A percentile compares a stretch with the other conserved stretches of the same genome.
These are phyloP conservation scores for Steromphala cineraria DNA, from an alignment of 2,888 invertebrate species.

Conservation along the genomic window DNA sequence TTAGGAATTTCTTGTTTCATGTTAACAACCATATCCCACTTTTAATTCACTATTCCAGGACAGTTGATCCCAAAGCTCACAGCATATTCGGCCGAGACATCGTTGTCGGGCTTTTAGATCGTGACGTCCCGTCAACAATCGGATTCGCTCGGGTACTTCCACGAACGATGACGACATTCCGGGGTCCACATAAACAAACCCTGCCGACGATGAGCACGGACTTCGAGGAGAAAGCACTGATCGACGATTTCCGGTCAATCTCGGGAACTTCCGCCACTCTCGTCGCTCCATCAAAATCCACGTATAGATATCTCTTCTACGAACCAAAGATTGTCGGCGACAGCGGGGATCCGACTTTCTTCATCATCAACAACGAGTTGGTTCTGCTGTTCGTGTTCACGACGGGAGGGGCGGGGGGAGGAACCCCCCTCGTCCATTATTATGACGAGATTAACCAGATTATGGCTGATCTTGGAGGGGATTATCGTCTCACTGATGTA, in stretches of 20 bases:
- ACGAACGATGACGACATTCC: slow-evolving; percentile 39
- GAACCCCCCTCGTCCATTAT: slow-evolving; percentile 50
- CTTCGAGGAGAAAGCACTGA: slow-evolving; percentile 57
- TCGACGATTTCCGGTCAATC: slow-evolving; percentile 46
- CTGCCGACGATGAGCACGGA: slow-evolving; percentile 54
- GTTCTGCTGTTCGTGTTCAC: slow-evolving; percentile 44
- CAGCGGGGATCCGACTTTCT: slow-evolving; percentile 54
- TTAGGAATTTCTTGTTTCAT: too few species aligned
- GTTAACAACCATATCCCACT: too few species aligned
- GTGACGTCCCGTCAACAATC: slow-evolving; percentile 50
- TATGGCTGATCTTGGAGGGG: slow-evolving; percentile 45
- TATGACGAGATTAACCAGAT: slow-evolving; percentile 51
- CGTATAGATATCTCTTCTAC: slow-evolving; percentile 42
- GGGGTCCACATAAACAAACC: slow-evolving; percentile 22
- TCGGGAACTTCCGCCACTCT: slow-evolving; percentile 40
- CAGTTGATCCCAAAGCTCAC: too few species aligned
- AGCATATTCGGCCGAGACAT: slow-evolving; percentile 48
- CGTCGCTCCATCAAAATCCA: background rate
- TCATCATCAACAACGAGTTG: slow-evolving; percentile 50
- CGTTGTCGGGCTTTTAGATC: slow-evolving; percentile 54
- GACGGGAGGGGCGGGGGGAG: slow-evolving; percentile 33
- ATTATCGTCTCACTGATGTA: slow-evolving; percentile 48
- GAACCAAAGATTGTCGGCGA: slow-evolving; percentile 54
- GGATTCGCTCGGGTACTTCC: slow-evolving; percentile 53
- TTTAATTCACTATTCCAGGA: too few species aligned